phyloP scores from a whole-genome alignment of 2,797 vertebrate genomes.

The Taenioides sp. region DNA sequence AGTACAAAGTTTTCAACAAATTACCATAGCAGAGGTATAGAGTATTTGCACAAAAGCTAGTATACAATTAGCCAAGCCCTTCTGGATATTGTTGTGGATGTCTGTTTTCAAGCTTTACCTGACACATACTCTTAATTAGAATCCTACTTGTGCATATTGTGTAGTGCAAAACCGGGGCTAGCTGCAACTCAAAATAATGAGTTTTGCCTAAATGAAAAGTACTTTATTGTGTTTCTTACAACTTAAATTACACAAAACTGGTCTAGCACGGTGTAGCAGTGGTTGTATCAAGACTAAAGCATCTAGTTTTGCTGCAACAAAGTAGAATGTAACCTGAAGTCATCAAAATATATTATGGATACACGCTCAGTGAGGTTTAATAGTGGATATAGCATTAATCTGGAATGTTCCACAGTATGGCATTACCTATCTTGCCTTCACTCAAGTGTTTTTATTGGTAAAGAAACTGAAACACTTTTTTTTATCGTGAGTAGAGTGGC shows the following conservation, averaged over 20 bases:
- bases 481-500: too few species aligned
- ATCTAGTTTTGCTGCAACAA: background rate
- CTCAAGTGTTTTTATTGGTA: background rate
- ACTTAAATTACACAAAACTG: background rate
- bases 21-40: constrained; percentile 2
- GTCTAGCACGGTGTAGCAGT: background rate
- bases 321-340: background rate
- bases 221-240: background rate
- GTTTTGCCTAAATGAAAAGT: background rate
- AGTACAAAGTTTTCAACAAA: constrained; percentile 13
- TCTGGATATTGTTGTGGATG: background rate
- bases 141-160: constrained; percentile 1
- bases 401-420: background rate
- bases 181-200: constrained; percentile 10
- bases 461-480: background rate
- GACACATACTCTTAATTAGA: constrained; percentile 18
- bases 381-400: background rate
- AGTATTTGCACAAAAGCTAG: background rate
- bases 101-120: constrained; percentile 9
- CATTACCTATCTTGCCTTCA: background rate
- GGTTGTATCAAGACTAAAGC: background rate
- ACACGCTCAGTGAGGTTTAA: too few species aligned
- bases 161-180: background rate
- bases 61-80: constrained; percentile 4
- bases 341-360: too few species aligned